Evolutionary conservation across 2,888 invertebrate genomes (phyloP).

Genomic region (Drosophila greeni): DNA sequence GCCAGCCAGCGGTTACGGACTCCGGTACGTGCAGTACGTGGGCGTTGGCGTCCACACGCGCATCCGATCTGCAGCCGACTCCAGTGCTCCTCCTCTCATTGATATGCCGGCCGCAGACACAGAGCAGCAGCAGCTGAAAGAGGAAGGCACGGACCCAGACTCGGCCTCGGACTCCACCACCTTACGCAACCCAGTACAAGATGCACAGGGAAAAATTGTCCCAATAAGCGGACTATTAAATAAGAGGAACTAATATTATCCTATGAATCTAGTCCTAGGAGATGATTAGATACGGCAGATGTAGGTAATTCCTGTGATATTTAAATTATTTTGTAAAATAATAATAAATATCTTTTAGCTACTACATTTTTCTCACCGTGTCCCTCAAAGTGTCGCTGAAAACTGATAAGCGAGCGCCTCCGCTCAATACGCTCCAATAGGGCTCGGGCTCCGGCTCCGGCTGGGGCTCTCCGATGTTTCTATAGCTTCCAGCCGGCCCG

Average conservation of each 20-base stretch:
- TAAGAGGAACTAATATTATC: neutral
- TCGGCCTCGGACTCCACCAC: slow-evolving; percentile 3
- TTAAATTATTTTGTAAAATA: no score
- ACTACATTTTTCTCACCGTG: slow-evolving; percentile 4
- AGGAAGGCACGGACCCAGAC: slow-evolving; percentile 20
- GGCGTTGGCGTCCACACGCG: slow-evolving; percentile 37
- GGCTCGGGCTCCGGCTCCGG: slow-evolving; percentile 4
- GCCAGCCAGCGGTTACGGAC: slow-evolving; percentile 8
- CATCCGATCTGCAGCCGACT: slow-evolving; percentile 29
- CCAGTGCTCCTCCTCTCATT: slow-evolving; percentile 52
- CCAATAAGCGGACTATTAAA: no score
- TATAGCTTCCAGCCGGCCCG: slow-evolving; percentile 7
- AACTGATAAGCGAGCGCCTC: slow-evolving; percentile 31
- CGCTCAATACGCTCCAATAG: slow-evolving; percentile 13
- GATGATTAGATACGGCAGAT: no score
- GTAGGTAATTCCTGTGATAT: no score
- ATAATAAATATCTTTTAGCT: no score
- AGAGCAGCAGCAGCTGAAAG: slow-evolving; percentile 12
- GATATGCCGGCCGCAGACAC: slow-evolving; percentile 57
- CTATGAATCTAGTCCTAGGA: neutral
- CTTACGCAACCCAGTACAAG: slow-evolving; percentile 32
- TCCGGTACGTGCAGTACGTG: slow-evolving; percentile 34
- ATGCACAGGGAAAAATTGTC: slow-evolving; percentile 4
- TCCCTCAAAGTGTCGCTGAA: slow-evolving; percentile 7
- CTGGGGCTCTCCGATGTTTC: slow-evolving; percentile 1